Evolutionary conservation across 2,888 invertebrate genomes (phyloP), one percentile per base, ranked within the genome.

Genomic region (Parapristionchus giblindavisi): DNA sequence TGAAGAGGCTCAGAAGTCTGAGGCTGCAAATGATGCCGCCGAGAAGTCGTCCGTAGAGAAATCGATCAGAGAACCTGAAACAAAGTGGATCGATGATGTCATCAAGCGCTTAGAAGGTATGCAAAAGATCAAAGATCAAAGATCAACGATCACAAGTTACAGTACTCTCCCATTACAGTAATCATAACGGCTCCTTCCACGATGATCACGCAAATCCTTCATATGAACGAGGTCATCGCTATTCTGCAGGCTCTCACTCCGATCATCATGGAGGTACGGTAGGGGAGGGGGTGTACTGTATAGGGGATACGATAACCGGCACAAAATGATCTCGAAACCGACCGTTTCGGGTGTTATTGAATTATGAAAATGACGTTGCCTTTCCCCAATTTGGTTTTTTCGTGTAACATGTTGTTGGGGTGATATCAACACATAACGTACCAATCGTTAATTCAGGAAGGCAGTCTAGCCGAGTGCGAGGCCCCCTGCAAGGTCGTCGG

Each of bases 401-500:
- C n/a, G n/a, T n/a, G n/a, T n/a, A n/a, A n/a, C n/a, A n/a, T n/a
- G n/a, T n/a, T n/a, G n/a, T n/a, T n/a, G n/a, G n/a, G n/a, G n/a
- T n/a, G n/a, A n/a, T n/a, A n/a, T n/a, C n/a, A n/a, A n/a, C 48
- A 48, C 14, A 14, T 48, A 48, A 21, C 48, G 48, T 48, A 82
- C 48, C 65, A 74, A 52, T 68, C 78, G 40, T 81, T 83, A 68
- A 80, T 81, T 78, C 79, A 80, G 70, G 84, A 84, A 58, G 78
- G 77, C 61, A 78, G 78, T 51, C 77, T 84, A 56, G 80, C 78
- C 72, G 84, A 84, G 75, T 77, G 77, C 48, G 84, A 82, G 71
- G 84, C 82, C n/a, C 84, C 84, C 27, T 82, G 83, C 78, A 84
- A 84, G 75, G 83, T 84, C 29, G 75, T 84, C 66, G 84, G 84